phyloP scores from a whole-genome alignment of 2,113 vertebrate genomes.

The Perca fluviatilis region DNA sequence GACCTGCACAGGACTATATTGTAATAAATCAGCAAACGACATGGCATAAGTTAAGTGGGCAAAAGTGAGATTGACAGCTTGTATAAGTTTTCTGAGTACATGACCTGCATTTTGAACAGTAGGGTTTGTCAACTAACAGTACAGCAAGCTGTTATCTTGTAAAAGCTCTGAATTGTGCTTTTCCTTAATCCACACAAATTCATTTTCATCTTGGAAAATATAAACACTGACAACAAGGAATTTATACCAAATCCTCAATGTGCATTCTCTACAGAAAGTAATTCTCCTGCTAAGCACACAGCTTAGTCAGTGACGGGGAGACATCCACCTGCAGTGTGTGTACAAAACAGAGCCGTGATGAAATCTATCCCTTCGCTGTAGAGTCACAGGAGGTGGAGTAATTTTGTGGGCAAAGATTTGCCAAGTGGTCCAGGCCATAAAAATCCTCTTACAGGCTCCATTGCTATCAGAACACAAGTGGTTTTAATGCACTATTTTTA shows the following conservation, averaged over 20 bases:
- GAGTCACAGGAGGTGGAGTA: constrained; percentile 39
- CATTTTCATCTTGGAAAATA: constrained; percentile 48
- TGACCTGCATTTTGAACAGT: not conserved
- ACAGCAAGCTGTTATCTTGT: constrained; percentile 2
- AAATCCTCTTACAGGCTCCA: constrained; percentile 66
- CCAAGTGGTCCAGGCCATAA: constrained; percentile 35
- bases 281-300: constrained; percentile 47
- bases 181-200: constrained; percentile 46
- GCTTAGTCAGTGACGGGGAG: constrained; percentile 26
- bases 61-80: not conserved
- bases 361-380: constrained; percentile 19
- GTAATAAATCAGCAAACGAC: not conserved
- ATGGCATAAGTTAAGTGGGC: not conserved
- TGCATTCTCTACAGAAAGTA: constrained; percentile 12
- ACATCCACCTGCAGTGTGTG: not conserved
- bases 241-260: constrained; percentile 49
- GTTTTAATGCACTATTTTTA: constrained; percentile 72
- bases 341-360: not conserved
- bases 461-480: constrained; percentile 66
- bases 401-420: constrained; percentile 59
- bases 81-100: not conserved
- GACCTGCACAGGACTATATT: not conserved
- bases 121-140: not conserved
- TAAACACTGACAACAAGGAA: constrained; percentile 33
- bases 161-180: not conserved